phyloP scores from a whole-genome alignment of 1,140 invertebrate genomes.

The Scaptomyza graminum region DNA sequence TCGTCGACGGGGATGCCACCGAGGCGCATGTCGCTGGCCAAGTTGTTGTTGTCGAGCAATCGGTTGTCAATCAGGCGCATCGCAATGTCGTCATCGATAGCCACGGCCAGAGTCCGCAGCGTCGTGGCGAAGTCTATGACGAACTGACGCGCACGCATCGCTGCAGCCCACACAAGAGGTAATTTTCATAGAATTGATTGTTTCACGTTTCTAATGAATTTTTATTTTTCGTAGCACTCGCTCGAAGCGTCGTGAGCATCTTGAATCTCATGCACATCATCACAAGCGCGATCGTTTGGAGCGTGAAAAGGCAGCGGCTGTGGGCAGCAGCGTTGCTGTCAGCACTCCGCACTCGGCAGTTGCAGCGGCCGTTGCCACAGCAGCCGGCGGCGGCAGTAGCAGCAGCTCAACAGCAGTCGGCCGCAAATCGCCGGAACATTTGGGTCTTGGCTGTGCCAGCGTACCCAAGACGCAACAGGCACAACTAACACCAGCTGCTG shows the following conservation, averaged over 20 bases:
- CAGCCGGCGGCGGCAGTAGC: constrained; percentile 36
- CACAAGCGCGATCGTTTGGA: constrained; percentile 75
- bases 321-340: constrained; percentile 30
- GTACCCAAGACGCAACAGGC: constrained; percentile 37
- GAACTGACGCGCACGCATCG: constrained; percentile 76
- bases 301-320: constrained; percentile 55
- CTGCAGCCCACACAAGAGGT: constrained; percentile 81
- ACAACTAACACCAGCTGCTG: constrained; percentile 47
- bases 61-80: constrained; percentile 68
- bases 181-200: constrained; percentile 10
- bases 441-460: constrained; percentile 28
- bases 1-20: constrained; percentile 62
- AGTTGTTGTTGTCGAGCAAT: constrained; percentile 67
- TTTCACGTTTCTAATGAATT: neutral
- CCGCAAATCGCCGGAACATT: constrained; percentile 67
- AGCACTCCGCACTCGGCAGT: constrained; percentile 55
- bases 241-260: constrained; percentile 75
- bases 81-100: constrained; percentile 71
- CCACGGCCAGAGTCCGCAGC: constrained; percentile 76
- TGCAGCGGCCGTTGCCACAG: constrained; percentile 16
- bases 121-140: constrained; percentile 77
- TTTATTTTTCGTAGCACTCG: constrained; percentile 51
- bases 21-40: constrained; percentile 61
- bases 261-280: constrained; percentile 64
- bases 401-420: constrained; percentile 51